Evolutionary conservation across 2,888 invertebrate genomes (phyloP), one percentile per base, ranked within the genome.

Genomic region (Oligia latruncula): DNA sequence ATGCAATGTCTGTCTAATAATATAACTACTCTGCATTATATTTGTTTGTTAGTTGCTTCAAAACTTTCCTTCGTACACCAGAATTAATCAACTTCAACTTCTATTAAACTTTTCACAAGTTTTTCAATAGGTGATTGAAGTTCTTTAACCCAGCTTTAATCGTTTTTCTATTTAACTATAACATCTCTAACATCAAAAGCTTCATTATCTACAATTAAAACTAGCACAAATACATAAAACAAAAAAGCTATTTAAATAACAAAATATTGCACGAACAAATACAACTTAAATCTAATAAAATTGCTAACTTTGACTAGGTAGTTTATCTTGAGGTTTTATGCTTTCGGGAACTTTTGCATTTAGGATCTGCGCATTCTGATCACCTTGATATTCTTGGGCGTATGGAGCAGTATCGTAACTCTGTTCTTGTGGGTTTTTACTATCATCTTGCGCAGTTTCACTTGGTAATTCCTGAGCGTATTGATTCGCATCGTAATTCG

Each of bases 221-320:
- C 85, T 90, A 90, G 87, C 89, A 91, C 90, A 84, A 79, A 82
- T 89, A 92, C 90, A 80, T 84, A 86, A 87, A 90, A 87, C 83
- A 87, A 88, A 87, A 29, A 91, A 91, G 92, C 92, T 68, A 89
- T 86, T 88, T 83, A 87, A 92, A 92, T 89, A 92, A 93, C 93
- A 91, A 91, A 93, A 92, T 95, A 95, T 95, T 95, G 95, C 95
- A 95, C 95, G 83, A 92, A 93, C 85, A 78, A 88, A 92, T 80
- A 82, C 83, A 91, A 88, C 80, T 86, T 87, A 90, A 83, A 84
- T 79, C 77, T 89, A 89, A 86, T 82, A 89, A 92, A 85, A 82
- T 90, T 91, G 95, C 94, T 96, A 96, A 95, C 96, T 96, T 91
- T 95, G 93, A 92, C 91, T 93, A 87, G 90, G 88, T 88, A 92